Evolutionary conservation across 1,140 invertebrate genomes (phyloP).

Genomic region (Listronotus oregonensis): DNA sequence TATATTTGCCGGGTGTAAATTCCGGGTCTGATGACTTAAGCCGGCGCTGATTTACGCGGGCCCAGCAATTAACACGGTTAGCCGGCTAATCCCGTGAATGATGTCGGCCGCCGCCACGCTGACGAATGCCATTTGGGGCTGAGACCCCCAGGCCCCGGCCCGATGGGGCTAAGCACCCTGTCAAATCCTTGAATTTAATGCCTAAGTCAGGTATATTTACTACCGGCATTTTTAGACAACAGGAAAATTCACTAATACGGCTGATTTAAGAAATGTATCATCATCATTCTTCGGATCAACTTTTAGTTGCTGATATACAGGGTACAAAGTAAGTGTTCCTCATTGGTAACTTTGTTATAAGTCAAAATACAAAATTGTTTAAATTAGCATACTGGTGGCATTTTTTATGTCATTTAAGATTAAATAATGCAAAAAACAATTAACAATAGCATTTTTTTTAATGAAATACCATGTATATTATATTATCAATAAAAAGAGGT

Average conservation of each 20-base stretch:
- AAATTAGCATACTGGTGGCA: too few species aligned
- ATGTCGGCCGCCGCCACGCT: constrained; percentile 49
- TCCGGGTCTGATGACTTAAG: constrained; percentile 55
- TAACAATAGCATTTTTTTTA: too few species aligned
- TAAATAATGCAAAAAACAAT: too few species aligned
- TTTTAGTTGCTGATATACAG: too few species aligned
- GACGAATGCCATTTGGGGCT: constrained; percentile 45
- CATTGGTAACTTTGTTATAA: too few species aligned
- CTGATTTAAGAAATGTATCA: too few species aligned
- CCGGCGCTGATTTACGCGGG: constrained; percentile 56
- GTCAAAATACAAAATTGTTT: too few species aligned
- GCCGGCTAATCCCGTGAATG: constrained; percentile 57
- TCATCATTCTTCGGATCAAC: too few species aligned
- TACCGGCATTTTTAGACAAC: background rate
- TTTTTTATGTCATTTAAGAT: too few species aligned
- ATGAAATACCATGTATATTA: too few species aligned
- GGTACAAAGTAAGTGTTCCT: too few species aligned
- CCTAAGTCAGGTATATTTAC: constrained; percentile 24
- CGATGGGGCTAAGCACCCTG: constrained; percentile 28
- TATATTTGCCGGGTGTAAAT: constrained; percentile 50
- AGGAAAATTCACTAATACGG: background rate
- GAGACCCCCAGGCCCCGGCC: constrained; percentile 12
- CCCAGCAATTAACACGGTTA: constrained; percentile 57
- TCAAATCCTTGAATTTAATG: constrained; percentile 30
- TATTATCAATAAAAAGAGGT: too few species aligned